These are phyloP conservation scores for Lates calcarifer DNA, from an alignment of 2,113 vertebrate genomes.

Conservation along the genomic window DNA sequence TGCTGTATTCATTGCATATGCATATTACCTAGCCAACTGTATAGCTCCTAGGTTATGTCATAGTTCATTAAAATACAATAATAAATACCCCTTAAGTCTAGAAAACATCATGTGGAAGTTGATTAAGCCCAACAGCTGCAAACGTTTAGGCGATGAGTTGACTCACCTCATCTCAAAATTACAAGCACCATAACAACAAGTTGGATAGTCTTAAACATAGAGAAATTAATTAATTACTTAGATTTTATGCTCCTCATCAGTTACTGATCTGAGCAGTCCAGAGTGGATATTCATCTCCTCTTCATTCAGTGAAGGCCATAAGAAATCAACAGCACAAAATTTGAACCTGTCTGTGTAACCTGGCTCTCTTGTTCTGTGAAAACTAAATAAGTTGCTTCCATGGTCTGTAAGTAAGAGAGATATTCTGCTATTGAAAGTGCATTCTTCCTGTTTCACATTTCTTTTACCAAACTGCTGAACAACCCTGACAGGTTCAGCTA, in stretches of 20 bases:
- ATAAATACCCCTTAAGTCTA: no score
- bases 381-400: not conserved
- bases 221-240: no score
- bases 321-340: not conserved
- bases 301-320: not conserved
- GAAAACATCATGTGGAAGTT: no score
- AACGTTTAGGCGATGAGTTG: no score
- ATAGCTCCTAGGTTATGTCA: no score
- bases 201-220: no score
- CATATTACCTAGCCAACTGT: no score
- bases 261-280: not conserved
- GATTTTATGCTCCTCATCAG: not conserved
- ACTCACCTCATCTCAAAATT: no score
- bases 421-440: not conserved
- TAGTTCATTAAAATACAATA: no score
- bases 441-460: not conserved
- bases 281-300: not conserved
- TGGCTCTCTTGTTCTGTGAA: not conserved
- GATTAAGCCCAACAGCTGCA: no score
- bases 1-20: no score
- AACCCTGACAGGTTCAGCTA: conserved; percentile 17
- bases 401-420: not conserved
- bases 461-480: conserved; percentile 19
- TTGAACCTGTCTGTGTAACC: not conserved
- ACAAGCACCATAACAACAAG: not conserved